Conservation (phyloP, 2,888 invertebrate genomes). For the Azorinus chamasolen region DNA sequence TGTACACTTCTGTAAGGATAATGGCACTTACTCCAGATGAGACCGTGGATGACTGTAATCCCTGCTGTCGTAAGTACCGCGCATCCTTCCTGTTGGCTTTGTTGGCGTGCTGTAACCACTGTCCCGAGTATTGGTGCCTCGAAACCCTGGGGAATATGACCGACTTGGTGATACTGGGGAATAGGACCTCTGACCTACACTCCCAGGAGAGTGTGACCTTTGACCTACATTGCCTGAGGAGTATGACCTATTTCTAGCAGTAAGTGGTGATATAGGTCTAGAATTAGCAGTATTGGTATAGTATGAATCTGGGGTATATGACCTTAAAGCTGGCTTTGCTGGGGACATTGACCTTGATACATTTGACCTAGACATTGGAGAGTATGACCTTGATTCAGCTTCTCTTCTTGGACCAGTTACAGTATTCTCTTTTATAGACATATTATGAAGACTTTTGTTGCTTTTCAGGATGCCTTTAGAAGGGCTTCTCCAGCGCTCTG, state of each 20-base stretch:
- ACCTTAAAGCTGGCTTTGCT: conserved; percentile 32
- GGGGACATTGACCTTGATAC: conserved; percentile 29
- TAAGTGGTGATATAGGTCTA: conserved; percentile 31
- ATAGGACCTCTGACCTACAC: conserved; percentile 48
- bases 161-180: conserved; percentile 46
- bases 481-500: conserved; percentile 47
- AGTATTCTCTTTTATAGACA: conserved; percentile 68
- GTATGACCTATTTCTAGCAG: conserved; percentile 27
- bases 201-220: conserved; percentile 46
- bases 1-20: no score
- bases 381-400: conserved; percentile 59
- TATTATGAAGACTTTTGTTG: conserved; percentile 67
- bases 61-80: conserved; percentile 29
- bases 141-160: conserved; percentile 46
- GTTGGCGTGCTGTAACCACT: conserved; percentile 65
- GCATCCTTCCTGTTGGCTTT: conserved; percentile 15
- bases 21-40: not conserved
- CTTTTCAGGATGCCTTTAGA: conserved; percentile 69
- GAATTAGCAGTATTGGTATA: conserved; percentile 2
- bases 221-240: conserved; percentile 16
- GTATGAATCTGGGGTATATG: conserved; percentile 45
- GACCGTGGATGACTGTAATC: conserved; percentile 50
- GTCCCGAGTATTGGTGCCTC: conserved; percentile 38
- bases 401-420: conserved; percentile 45
- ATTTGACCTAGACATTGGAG: conserved; percentile 51